These are phyloP conservation scores for Lophochroa leadbeateri DNA, from an alignment of 2,113 vertebrate species.

Conservation along the genomic window DNA sequence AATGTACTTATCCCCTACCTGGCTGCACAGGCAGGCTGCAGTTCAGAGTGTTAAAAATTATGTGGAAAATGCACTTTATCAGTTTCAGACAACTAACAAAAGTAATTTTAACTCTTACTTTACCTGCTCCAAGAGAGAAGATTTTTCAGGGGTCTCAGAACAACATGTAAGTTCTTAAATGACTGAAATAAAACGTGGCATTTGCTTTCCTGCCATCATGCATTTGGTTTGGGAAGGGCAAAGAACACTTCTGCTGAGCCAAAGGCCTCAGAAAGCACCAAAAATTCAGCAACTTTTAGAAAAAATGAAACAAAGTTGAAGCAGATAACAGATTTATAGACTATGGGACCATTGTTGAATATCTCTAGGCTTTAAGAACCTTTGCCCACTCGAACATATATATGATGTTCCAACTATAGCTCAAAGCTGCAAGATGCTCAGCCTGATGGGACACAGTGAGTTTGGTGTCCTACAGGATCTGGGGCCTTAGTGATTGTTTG, in stretches of 20 bases:
- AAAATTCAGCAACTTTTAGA: not conserved
- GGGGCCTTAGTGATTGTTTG: not conserved
- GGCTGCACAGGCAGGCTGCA: not conserved
- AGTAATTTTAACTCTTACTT: not conserved
- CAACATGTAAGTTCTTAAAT: not conserved
- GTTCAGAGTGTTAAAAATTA: not conserved
- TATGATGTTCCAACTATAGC: not conserved
- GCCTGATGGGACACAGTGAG: not conserved
- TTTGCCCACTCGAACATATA: not conserved
- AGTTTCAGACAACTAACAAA: not conserved
- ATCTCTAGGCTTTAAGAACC: not conserved
- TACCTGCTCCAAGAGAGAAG: not conserved
- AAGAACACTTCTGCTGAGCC: constrained; percentile 5
- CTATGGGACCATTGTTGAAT: not conserved
- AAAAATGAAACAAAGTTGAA: not conserved
- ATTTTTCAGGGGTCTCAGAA: not conserved
- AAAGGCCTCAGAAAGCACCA: not conserved
- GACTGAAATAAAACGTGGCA: not conserved
- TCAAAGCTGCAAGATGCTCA: not conserved
- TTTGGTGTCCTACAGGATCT: not conserved
- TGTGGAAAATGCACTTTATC: not conserved
- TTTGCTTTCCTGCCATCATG: constrained; percentile 14
- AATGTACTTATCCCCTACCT: not conserved
- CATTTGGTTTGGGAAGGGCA: constrained; percentile 19
- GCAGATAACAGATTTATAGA: not conserved